phyloP scores from a whole-genome alignment of 2,113 vertebrate species.

The Coreoperca whiteheadi region DNA sequence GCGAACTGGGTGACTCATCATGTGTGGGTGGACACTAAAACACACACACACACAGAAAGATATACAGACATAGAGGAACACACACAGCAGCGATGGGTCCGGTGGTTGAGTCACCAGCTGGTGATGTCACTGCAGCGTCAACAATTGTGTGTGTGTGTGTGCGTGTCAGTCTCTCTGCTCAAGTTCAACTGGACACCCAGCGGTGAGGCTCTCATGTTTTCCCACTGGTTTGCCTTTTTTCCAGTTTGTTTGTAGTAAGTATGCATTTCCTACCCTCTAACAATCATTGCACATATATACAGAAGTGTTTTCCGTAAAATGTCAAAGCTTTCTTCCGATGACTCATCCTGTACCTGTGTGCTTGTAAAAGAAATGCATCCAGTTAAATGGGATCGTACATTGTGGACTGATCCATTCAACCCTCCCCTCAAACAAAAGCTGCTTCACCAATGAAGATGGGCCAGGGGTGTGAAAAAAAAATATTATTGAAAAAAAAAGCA shows the following conservation, averaged over 20 bases:
- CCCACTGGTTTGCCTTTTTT: not conserved
- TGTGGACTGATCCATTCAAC: slow-evolving; percentile 24
- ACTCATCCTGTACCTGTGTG: slow-evolving; percentile 44
- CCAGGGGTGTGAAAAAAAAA: slow-evolving; percentile 6
- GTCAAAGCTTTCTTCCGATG: slow-evolving; percentile 49
- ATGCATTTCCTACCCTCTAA: not conserved
- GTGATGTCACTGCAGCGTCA: slow-evolving; percentile 72
- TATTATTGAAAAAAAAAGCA: slow-evolving; percentile 8
- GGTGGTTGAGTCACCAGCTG: slow-evolving; percentile 76
- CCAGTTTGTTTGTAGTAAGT: not conserved
- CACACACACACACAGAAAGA: slow-evolving; percentile 40
- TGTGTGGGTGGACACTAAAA: slow-evolving; percentile 74
- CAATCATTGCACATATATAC: not conserved
- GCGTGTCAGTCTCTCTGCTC: not conserved
- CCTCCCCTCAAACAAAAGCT: slow-evolving; percentile 6
- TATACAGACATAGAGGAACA: slow-evolving; percentile 10
- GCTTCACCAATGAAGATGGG: not conserved
- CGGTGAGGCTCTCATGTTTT: not conserved
- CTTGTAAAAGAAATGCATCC: not conserved
- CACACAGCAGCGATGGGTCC: slow-evolving; percentile 51
- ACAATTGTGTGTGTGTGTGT: slow-evolving; percentile 22
- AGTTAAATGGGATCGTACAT: not conserved
- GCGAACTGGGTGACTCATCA: slow-evolving; percentile 74
- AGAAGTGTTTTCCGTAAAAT: slow-evolving; percentile 35
- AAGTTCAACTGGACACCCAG: slow-evolving; percentile 3